phyloP scores from a whole-genome alignment of 2,888 invertebrate species.

The Smittia sp. region DNA sequence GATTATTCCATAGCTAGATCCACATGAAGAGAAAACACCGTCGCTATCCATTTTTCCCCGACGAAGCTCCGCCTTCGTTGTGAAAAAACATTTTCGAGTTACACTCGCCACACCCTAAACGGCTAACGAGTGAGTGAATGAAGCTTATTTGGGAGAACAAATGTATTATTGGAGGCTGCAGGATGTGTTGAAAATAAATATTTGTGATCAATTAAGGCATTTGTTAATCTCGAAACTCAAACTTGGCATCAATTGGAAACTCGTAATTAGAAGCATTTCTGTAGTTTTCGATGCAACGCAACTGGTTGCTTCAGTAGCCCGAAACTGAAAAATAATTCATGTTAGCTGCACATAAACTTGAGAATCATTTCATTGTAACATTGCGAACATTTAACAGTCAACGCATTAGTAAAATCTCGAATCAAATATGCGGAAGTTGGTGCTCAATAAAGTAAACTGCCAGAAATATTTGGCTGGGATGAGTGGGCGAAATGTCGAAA shows the following conservation, averaged over 20 bases:
- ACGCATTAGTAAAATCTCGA: no score
- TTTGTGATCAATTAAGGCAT: conserved; percentile 12
- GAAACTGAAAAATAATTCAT: no score
- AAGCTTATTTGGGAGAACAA: conserved; percentile 1
- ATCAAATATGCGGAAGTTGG: no score
- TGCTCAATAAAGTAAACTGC: no score
- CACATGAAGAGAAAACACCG: neutral
- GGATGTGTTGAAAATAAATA: conserved; percentile 15
- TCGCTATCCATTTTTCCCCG: conserved; percentile 4
- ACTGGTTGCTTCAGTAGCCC: no score
- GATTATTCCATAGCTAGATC: conserved; percentile 9
- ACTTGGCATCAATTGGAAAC: neutral
- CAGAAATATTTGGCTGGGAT: no score
- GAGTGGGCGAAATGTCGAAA: no score
- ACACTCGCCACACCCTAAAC: neutral
- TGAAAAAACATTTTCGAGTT: neutral
- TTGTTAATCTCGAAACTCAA: neutral
- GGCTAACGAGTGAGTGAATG: neutral
- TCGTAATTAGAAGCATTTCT: no score
- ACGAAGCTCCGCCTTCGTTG: conserved; percentile 1
- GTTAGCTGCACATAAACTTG: no score
- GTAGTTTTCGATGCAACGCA: no score
- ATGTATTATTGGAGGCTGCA: neutral
- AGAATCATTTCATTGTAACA: no score
- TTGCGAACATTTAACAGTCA: no score